Percentiles rank a stretch among this genome's conserved stretches.
phyloP scores from a whole-genome alignment of 2,888 invertebrate genomes.

The Meliscaeva auricollis region DNA sequence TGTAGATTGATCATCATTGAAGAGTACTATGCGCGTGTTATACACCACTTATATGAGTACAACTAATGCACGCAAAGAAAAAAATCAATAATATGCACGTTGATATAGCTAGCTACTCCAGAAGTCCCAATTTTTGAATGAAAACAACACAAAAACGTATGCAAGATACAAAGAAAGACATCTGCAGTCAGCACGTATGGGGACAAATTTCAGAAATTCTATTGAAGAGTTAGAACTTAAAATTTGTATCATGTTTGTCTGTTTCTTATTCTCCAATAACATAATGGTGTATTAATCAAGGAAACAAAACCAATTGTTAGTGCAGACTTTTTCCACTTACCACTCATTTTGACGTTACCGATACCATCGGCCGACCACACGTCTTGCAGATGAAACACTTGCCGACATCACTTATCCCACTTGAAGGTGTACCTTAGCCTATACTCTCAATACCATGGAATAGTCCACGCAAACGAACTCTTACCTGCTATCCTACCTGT shows the following conservation, averaged over 20 bases:
- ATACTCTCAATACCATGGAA: neutral
- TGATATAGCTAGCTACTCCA: conserved; percentile 37
- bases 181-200: conserved; percentile 10
- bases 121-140: conserved; percentile 25
- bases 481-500: conserved; percentile 65
- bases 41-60: conserved; percentile 39
- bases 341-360: conserved; percentile 35
- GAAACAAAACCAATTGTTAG: conserved; percentile 49
- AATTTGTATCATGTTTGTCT: conserved; percentile 60
- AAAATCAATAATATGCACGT: conserved; percentile 19
- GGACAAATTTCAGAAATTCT: neutral
- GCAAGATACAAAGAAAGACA: conserved; percentile 1
- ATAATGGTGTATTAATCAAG: conserved; percentile 52
- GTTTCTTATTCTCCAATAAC: conserved; percentile 60
- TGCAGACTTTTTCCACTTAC: conserved; percentile 49
- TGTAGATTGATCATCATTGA: conserved; percentile 49
- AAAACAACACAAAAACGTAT: conserved; percentile 2
- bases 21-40: conserved; percentile 52
- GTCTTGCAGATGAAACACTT: conserved; percentile 74
- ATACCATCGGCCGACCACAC: conserved; percentile 57
- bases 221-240: conserved; percentile 5
- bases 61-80: conserved; percentile 15
- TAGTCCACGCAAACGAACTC: conserved; percentile 48
- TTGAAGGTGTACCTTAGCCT: conserved; percentile 63
- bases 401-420: conserved; percentile 73